Evolutionary conservation across 2,888 invertebrate genomes (phyloP), one percentile per base, ranked within the genome.

Genomic region (Altica lythri): DNA sequence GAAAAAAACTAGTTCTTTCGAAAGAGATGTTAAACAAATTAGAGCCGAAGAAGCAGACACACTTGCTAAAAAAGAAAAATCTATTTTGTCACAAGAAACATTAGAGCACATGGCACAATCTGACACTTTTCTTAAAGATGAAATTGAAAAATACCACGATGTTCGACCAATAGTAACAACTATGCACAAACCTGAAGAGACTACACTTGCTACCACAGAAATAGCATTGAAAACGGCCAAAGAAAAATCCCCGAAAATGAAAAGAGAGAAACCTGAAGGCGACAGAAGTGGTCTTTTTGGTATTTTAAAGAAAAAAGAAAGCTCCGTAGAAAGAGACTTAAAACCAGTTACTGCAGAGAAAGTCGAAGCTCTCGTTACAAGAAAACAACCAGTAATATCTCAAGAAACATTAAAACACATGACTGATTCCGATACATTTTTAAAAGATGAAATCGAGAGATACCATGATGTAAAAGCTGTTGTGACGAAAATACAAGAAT

Each of bases 371-470:
- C 14, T 12, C 17, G 10, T 49, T 34, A 10, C n/a, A 38, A 43
- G 54, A 18, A 22, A 30, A 34, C 9, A 44, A 43, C 16, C 45
- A 13, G 32, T 29, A 9, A 25, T 55, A 8, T 55, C 48, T n/a
- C 46, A 13, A 4, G 16, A 19, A 32, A 46, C 34, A 6, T 17
- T 48, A 13, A 50, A 48, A 9, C 9, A 43, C 4, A 40, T 38
- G 22, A 12, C 22, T 13, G 44, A 47, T 10, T 43, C 22, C 37
- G 35, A 53, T 19, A 12, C 16, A 0, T 70, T 70, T 47, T 30
- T 70, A 12, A 53, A 58, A 43, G 52, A 61, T n/a, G 70, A 71
- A 62, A 50, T 70, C 44, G 59, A 58, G 8, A 58, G 59, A 27
- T 60, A 61, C 42, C 56, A 65, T 18, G 64, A 65, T 57, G 63